Conservation (phyloP, 2,888 invertebrate species). For the Dichetophora obliterata region DNA sequence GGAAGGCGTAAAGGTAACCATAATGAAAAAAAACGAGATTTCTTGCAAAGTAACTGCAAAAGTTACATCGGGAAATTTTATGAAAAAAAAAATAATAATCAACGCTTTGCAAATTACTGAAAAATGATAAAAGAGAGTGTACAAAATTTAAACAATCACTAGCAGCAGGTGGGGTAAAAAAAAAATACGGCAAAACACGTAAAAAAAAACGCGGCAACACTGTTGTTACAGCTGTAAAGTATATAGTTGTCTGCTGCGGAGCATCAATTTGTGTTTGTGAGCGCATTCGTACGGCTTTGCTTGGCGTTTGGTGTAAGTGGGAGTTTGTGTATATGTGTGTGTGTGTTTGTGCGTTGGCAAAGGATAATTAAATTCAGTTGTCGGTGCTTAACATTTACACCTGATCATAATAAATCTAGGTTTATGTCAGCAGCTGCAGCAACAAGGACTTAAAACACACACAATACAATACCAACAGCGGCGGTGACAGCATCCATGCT, state of each 20-base stretch:
- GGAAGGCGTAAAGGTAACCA: no score
- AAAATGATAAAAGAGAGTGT: not conserved
- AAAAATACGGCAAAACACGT: not conserved
- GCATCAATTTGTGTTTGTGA: not conserved
- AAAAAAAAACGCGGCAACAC: no score
- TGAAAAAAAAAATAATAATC: not conserved
- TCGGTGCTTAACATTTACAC: slow-evolving; percentile 24
- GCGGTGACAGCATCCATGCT: not conserved
- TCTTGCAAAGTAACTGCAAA: not conserved
- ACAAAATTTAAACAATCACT: not conserved
- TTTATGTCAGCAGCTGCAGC: slow-evolving; percentile 14
- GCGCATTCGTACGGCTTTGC: not conserved
- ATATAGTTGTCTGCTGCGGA: not conserved
- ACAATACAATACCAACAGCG: no score
- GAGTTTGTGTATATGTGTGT: not conserved
- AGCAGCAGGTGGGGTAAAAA: not conserved
- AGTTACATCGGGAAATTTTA: not conserved
- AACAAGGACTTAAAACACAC: not conserved
- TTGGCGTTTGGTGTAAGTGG: no score
- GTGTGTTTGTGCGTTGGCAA: not conserved
- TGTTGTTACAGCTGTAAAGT: slow-evolving; percentile 8
- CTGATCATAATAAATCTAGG: slow-evolving; percentile 17
- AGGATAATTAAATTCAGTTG: slow-evolving; percentile 24
- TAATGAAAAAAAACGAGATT: no score
- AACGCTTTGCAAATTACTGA: not conserved